phyloP scores from a whole-genome alignment of 2,888 invertebrate genomes.

The Cylindroiulus punctatus region DNA sequence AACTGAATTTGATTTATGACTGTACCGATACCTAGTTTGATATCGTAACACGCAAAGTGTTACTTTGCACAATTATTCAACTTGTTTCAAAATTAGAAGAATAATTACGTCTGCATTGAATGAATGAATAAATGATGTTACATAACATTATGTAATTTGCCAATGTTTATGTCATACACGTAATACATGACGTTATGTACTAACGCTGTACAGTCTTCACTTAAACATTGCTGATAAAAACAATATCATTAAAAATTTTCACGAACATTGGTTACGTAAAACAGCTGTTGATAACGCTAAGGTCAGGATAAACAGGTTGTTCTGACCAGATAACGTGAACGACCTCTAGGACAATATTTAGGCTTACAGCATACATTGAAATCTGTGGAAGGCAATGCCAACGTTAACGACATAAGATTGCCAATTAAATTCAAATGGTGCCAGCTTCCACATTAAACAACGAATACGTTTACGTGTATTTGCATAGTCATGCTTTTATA shows the following conservation, averaged over 20 bases:
- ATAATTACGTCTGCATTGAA: too few species aligned
- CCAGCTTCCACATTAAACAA: not conserved
- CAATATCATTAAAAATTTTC: not conserved
- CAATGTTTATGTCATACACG: too few species aligned
- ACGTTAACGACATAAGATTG: not conserved
- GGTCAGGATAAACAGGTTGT: constrained; percentile 17
- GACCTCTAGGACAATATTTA: not conserved
- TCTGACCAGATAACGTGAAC: constrained; percentile 36
- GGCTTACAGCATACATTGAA: not conserved
- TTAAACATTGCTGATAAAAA: too few species aligned
- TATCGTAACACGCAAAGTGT: too few species aligned
- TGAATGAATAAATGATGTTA: too few species aligned
- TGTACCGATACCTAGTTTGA: too few species aligned
- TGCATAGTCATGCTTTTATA: constrained; percentile 6
- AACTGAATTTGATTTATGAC: too few species aligned
- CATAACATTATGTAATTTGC: not conserved
- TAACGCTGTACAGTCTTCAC: too few species aligned
- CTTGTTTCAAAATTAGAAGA: too few species aligned
- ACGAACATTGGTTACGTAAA: not conserved
- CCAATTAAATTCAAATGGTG: not conserved
- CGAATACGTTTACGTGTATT: not conserved
- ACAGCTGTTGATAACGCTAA: not conserved
- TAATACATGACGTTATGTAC: too few species aligned
- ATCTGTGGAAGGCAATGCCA: not conserved
- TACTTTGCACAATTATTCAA: too few species aligned